A percentile compares a stretch with the other conserved stretches of the same genome.
Evolutionary conservation across 2,797 vertebrate species (phyloP).

Genomic region (Cynodonichthys magdalenae): DNA sequence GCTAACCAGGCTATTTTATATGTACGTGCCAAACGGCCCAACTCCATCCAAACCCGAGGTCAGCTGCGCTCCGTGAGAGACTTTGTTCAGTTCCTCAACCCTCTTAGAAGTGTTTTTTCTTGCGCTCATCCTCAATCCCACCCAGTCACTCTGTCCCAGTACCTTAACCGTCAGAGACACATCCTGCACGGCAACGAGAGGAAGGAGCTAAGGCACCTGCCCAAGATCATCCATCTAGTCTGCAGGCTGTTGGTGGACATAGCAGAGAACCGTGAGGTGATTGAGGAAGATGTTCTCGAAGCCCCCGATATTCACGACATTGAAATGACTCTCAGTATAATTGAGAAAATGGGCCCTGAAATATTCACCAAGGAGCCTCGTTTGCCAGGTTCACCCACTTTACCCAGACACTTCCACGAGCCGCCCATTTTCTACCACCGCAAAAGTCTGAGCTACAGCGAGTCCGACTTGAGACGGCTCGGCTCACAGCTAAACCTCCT

Average conservation of each 20-base stretch:
- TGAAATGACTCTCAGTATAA: slow-evolving; percentile 81
- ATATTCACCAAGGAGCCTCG: slow-evolving; percentile 55
- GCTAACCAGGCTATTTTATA: slow-evolving; percentile 94
- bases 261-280: slow-evolving; percentile 88
- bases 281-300: slow-evolving; percentile 85
- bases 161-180: slow-evolving; percentile 91
- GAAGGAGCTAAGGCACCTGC: slow-evolving; percentile 87
- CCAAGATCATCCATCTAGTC: slow-evolving; percentile 90
- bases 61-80: slow-evolving; percentile 90
- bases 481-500: slow-evolving; percentile 84
- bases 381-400: slow-evolving; percentile 66
- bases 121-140: slow-evolving; percentile 84
- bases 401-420: slow-evolving; percentile 76
- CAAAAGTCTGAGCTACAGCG: slow-evolving; percentile 93
- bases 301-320: slow-evolving; percentile 86
- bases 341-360: slow-evolving; percentile 76
- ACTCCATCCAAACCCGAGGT: slow-evolving; percentile 93
- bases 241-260: slow-evolving; percentile 89
- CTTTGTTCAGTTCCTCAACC: slow-evolving; percentile 91
- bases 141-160: slow-evolving; percentile 88
- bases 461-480: slow-evolving; percentile 87
- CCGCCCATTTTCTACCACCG: slow-evolving; percentile 85
- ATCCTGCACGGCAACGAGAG: slow-evolving; percentile 93
- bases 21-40: slow-evolving; percentile 91
- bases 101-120: slow-evolving; percentile 90